Evolutionary conservation across 2,888 invertebrate species (phyloP).

Genomic region (Nemotelus pantherinus): DNA sequence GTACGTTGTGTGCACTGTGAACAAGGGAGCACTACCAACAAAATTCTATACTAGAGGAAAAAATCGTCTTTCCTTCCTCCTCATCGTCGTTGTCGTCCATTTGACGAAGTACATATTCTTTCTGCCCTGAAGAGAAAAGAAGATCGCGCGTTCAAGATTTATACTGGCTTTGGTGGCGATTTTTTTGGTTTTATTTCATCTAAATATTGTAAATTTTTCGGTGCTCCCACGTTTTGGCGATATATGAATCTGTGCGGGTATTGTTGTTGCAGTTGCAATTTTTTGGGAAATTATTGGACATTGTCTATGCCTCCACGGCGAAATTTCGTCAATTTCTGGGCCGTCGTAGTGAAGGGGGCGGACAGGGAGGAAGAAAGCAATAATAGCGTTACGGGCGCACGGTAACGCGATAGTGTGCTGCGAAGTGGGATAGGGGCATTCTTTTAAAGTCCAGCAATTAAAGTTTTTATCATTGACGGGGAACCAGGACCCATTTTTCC

Average conservation of each 20-base stretch:
- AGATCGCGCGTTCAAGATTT: conserved; percentile 52
- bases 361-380: conserved; percentile 38
- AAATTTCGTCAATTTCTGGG: conserved; percentile 9
- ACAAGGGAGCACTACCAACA: conserved; percentile 41
- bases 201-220: conserved; percentile 23
- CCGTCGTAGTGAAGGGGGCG: conserved; percentile 13
- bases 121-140: conserved; percentile 45
- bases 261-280: conserved; percentile 41
- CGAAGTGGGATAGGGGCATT: conserved; percentile 2
- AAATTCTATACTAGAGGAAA: conserved; percentile 38
- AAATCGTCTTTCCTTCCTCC: conserved; percentile 45
- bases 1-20: conserved; percentile 14
- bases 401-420: conserved; percentile 12
- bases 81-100: conserved; percentile 48
- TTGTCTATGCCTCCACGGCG: conserved; percentile 1
- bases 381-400: conserved; percentile 27
- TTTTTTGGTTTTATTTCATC: conserved; percentile 43
- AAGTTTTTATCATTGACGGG: neutral
- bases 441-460: neutral
- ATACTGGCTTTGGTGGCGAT: conserved; percentile 50
- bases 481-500: neutral
- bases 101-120: conserved; percentile 49
- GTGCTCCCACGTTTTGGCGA: conserved; percentile 44
- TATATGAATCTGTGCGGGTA: conserved; percentile 47
- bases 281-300: conserved; percentile 14